A percentile compares a stretch with the other conserved stretches of the same genome.
Conservation (phyloP, 2,113 vertebrate genomes). For the Globicephala melas region DNA sequence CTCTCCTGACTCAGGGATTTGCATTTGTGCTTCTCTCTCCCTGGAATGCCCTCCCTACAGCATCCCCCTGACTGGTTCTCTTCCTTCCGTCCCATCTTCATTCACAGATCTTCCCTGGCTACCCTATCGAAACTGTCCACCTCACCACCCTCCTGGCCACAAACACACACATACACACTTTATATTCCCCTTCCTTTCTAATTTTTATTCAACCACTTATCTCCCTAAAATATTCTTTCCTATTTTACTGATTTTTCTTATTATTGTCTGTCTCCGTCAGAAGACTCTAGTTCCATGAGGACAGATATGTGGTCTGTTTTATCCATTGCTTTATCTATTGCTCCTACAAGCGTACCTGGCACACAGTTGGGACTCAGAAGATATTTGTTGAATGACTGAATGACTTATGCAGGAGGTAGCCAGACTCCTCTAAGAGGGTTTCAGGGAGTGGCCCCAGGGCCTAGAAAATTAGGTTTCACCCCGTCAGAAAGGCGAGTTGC, state of each 20-base stretch:
- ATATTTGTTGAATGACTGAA: neutral
- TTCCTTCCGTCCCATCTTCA: neutral
- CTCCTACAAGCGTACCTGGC: neutral
- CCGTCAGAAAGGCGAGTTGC: neutral
- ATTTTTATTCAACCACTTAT: neutral
- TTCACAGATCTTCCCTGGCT: neutral
- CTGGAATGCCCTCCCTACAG: no score
- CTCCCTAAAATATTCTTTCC: neutral
- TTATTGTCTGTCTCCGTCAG: neutral
- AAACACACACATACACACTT: neutral
- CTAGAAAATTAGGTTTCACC: neutral
- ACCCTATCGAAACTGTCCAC: neutral
- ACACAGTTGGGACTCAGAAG: neutral
- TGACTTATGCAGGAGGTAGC: neutral
- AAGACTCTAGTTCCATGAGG: neutral
- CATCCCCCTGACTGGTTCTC: fast-evolving
- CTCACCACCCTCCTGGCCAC: neutral
- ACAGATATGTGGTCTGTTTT: neutral
- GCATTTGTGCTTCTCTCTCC: neutral
- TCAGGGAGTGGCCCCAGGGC: neutral
- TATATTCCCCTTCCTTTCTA: neutral
- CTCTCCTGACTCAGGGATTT: neutral
- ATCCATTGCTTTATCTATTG: neutral
- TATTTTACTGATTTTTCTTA: neutral
- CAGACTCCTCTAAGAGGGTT: neutral